Conservation (phyloP, 2,888 invertebrate species). For the Trichacis sp. region DNA sequence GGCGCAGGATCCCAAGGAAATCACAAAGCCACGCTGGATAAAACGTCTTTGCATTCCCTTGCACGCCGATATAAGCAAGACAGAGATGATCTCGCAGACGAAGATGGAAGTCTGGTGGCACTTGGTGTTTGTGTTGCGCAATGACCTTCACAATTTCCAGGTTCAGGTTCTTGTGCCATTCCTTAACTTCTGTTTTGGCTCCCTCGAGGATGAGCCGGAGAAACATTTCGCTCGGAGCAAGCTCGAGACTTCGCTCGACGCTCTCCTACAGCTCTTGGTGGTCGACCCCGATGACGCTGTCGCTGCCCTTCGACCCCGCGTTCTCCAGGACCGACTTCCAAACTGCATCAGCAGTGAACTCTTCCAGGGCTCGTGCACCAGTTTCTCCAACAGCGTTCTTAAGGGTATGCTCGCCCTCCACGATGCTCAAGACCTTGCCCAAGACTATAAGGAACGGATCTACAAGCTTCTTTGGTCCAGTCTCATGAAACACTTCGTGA, state of each 20-base stretch:
- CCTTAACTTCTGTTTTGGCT: slow-evolving; percentile 78
- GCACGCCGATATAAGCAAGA: slow-evolving; percentile 79
- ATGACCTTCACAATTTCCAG: slow-evolving; percentile 70
- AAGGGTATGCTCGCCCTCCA: slow-evolving; percentile 60
- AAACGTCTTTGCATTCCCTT: slow-evolving; percentile 80
- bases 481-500: slow-evolving; percentile 53
- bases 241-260: slow-evolving; percentile 57
- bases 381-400: slow-evolving; percentile 60
- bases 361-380: slow-evolving; percentile 56
- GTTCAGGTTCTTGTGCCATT: slow-evolving; percentile 74
- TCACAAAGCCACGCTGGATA: slow-evolving; percentile 75
- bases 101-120: slow-evolving; percentile 82
- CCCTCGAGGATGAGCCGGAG: slow-evolving; percentile 64
- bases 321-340: slow-evolving; percentile 55
- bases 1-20: slow-evolving; percentile 71
- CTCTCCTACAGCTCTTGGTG: slow-evolving; percentile 59
- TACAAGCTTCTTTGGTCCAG: slow-evolving; percentile 55
- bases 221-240: slow-evolving; percentile 59
- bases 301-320: slow-evolving; percentile 22
- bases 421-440: slow-evolving; percentile 50
- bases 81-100: slow-evolving; percentile 75
- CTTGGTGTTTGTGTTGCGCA: slow-evolving; percentile 73
- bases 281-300: slow-evolving; percentile 47
- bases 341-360: slow-evolving; percentile 47
- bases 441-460: slow-evolving; percentile 48